A percentile compares a stretch with the other conserved stretches of the same genome.
Evolutionary conservation across 2,113 vertebrate genomes (phyloP).

Genomic region (Columba livia): DNA sequence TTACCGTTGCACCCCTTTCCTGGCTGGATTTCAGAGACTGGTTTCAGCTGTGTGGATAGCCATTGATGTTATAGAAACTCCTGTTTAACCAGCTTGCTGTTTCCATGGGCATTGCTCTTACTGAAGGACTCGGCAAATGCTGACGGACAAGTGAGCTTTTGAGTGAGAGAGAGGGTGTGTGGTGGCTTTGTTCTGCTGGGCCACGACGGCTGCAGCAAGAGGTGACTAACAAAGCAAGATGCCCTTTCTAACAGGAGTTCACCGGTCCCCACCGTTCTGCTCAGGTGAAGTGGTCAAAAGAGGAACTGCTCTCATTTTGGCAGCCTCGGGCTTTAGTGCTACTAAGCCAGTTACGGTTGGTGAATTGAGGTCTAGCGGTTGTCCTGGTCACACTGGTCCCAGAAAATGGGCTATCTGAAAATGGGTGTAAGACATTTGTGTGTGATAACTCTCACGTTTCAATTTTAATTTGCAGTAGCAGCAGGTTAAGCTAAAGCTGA

Average conservation of each 20-base stretch:
- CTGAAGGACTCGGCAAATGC: rapidly evolving
- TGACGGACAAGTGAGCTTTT: neutral
- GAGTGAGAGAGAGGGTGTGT: rapidly evolving
- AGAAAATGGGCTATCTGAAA: rapidly evolving
- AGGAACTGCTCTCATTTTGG: rapidly evolving
- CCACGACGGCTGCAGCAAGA: rapidly evolving
- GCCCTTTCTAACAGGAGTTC: too few relatives aligned
- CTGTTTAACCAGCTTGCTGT: neutral
- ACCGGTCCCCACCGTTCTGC: rapidly evolving
- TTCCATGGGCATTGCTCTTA: neutral
- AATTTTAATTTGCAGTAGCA: rapidly evolving
- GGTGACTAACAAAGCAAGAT: rapidly evolving
- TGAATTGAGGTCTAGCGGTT: rapidly evolving
- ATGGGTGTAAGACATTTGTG: rapidly evolving
- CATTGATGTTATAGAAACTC: neutral
- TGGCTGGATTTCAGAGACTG: neutral
- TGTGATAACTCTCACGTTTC: rapidly evolving
- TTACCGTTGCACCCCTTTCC: neutral
- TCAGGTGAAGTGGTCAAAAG: rapidly evolving
- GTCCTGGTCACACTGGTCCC: rapidly evolving
- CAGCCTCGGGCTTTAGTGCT: neutral
- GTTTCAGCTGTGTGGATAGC: neutral
- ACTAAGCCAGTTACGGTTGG: neutral
- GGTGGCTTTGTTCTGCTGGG: neutral
- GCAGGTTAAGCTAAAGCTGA: neutral